These are phyloP conservation scores for Upupa epops DNA, from an alignment of 2,113 vertebrate species.

Conservation along the genomic window DNA sequence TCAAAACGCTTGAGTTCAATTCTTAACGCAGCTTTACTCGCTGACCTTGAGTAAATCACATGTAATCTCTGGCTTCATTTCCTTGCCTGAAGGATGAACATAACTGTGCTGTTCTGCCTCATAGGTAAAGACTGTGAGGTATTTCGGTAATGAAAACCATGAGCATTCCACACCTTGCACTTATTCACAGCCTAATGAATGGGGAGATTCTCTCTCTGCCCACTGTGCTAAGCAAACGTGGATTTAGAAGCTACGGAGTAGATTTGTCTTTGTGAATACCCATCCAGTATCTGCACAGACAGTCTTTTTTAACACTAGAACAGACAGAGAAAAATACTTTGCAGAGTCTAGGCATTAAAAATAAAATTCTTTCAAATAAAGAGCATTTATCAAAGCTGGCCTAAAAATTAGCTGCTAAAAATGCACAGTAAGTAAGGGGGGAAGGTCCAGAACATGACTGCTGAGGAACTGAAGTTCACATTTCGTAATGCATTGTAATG, in stretches of 20 bases:
- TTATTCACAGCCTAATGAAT: neutral
- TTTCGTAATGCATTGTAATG: slow-evolving; percentile 3
- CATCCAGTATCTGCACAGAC: neutral
- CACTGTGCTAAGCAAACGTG: neutral
- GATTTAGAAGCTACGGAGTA: neutral
- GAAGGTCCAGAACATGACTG: neutral
- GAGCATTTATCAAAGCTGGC: neutral
- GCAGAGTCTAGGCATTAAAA: neutral
- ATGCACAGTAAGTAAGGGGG: neutral
- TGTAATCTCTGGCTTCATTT: neutral
- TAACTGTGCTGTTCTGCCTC: neutral
- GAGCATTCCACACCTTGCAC: neutral
- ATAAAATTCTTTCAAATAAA: neutral
- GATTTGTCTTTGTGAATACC: slow-evolving; percentile 8
- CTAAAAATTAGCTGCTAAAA: slow-evolving; percentile 17
- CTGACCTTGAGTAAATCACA: slow-evolving; percentile 22
- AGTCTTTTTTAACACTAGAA: neutral
- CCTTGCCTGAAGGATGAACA: neutral
- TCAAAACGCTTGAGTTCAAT: neutral
- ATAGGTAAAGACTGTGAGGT: neutral
- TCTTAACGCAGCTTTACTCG: neutral
- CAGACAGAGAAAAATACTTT: neutral
- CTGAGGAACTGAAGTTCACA: neutral
- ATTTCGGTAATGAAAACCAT: neutral
- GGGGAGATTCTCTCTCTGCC: neutral